These are phyloP conservation scores for Hycleus phaleratus DNA, from an alignment of 1,140 invertebrate genomes.

Conservation along the genomic window DNA sequence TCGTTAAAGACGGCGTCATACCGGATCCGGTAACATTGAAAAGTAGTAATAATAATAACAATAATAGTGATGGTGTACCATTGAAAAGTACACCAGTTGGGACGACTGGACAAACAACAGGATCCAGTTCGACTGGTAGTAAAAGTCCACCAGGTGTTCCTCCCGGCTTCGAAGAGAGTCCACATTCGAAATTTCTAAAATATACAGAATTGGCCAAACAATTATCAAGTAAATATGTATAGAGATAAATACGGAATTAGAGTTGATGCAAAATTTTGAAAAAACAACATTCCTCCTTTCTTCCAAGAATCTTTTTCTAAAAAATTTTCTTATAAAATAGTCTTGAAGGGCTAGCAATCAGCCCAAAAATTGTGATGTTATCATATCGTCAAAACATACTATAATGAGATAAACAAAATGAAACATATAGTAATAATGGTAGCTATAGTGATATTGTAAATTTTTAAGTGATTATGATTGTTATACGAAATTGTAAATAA, in stretches of 20 bases:
- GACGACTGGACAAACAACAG: conserved; percentile 12
- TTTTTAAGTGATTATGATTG: conserved; percentile 40
- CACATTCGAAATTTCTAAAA: conserved; percentile 93
- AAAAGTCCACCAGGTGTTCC: conserved; percentile 44
- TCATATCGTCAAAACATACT: conserved; percentile 37
- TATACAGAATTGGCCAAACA: conserved; percentile 95
- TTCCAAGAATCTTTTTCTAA: conserved; percentile 22
- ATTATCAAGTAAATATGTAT: conserved; percentile 91
- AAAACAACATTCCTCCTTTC: conserved; percentile 29
- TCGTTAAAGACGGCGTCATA: conserved; percentile 84
- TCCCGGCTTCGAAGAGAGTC: conserved; percentile 76
- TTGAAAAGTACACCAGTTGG: conserved; percentile 26
- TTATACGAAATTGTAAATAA: conserved; percentile 38
- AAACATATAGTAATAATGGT: conserved; percentile 36
- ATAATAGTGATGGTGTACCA: conserved; percentile 27
- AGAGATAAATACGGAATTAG: conserved; percentile 37
- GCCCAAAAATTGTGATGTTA: conserved; percentile 41
- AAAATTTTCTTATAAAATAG: conserved; percentile 19
- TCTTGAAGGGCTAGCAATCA: conserved; percentile 30
- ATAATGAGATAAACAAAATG: conserved; percentile 16
- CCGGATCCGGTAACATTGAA: conserved; percentile 61
- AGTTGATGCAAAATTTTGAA: conserved; percentile 1
- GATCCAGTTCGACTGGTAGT: conserved; percentile 28
- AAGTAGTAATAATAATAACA: conserved; percentile 29
- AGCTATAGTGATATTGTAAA: conserved; percentile 12